Evolutionary conservation across 2,888 invertebrate species (phyloP).

Genomic region (Caenorhabditis drosophilae): DNA sequence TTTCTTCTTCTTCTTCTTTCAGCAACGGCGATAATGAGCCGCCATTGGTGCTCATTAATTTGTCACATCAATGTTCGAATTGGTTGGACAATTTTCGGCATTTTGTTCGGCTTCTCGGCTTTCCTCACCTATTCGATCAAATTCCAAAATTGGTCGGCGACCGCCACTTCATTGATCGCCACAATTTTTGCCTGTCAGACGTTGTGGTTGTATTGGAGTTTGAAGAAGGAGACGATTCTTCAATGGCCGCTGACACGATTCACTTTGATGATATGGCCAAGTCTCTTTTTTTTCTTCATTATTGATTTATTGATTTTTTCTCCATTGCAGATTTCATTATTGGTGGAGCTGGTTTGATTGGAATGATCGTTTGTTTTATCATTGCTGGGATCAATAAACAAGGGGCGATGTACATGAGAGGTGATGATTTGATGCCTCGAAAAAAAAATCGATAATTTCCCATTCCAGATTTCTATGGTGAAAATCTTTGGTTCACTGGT

Average conservation of each 20-base stretch:
- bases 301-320: not conserved
- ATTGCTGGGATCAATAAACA: slow-evolving; percentile 25
- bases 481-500: slow-evolving; percentile 27
- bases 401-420: slow-evolving; percentile 26
- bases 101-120: slow-evolving; percentile 24
- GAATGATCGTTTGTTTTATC: slow-evolving; percentile 20
- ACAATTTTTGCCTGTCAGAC: slow-evolving; percentile 25
- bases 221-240: slow-evolving; percentile 27
- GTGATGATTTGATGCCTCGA: slow-evolving; percentile 3
- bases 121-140: slow-evolving; percentile 27
- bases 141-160: slow-evolving; percentile 30
- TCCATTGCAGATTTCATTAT: slow-evolving; percentile 18
- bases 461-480: slow-evolving; percentile 23
- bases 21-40: too few species aligned
- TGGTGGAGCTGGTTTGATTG: slow-evolving; percentile 16
- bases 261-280: slow-evolving; percentile 20
- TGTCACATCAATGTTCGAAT: slow-evolving; percentile 31
- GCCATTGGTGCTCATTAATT: slow-evolving; percentile 11
- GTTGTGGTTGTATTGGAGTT: slow-evolving; percentile 18
- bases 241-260: slow-evolving; percentile 14
- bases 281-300: slow-evolving; percentile 11
- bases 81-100: slow-evolving; percentile 28
- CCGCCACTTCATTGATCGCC: slow-evolving; percentile 12
- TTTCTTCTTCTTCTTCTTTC: not conserved
- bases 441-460: not conserved